Evolutionary conservation across 2,113 vertebrate genomes (phyloP), one percentile per base, ranked within the genome.

Genomic region (Bufo gargarizans): DNA sequence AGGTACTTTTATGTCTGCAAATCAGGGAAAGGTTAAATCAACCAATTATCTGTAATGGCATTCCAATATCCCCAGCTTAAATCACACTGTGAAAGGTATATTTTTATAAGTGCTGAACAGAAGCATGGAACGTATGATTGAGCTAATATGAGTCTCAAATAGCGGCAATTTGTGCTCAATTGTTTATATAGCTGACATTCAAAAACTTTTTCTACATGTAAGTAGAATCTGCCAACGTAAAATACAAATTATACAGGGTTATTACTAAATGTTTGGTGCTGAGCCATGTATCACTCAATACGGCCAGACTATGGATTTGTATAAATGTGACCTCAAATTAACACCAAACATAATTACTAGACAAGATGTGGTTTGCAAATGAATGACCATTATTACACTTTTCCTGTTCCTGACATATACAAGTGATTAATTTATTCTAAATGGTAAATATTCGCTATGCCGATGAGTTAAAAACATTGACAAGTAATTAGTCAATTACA

Each of bases 321-420:
- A 43, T n/a, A 50, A 22, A 12, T 16, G 53, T 82, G 55, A 82
- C 69, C 63, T 53, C 50, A 69, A 49, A 53, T 80, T 69, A 71
- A 50, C 59, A 53, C 3, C 47, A 76, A 56, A 69, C 50, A 17
- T 59, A 87, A 81, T 87, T 87, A 59, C 53, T 58, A 59, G 86
- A 58, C 86, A 81, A 71, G 72, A 87, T 82, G 78, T 58, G 50
- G 22, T 81, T 74, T 85, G 22, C 85, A 87, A 33, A 87, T 47
- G n/a, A 82, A 87, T 47, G 53, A 20, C 13, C 5, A 47, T 82
- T 65, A 82, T 82, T 82, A 69, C 65, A 13, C 33, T 87, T 49
- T 88, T 82, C 79, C 69, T 76, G 78, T 88, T 20, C 43, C 45
- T 49, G 20, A 45, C 45, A 58, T 74, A 14, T 50, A 76, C 50